Evolutionary conservation across 2,888 invertebrate genomes (phyloP).

Genomic region (Lamproptera curius): DNA sequence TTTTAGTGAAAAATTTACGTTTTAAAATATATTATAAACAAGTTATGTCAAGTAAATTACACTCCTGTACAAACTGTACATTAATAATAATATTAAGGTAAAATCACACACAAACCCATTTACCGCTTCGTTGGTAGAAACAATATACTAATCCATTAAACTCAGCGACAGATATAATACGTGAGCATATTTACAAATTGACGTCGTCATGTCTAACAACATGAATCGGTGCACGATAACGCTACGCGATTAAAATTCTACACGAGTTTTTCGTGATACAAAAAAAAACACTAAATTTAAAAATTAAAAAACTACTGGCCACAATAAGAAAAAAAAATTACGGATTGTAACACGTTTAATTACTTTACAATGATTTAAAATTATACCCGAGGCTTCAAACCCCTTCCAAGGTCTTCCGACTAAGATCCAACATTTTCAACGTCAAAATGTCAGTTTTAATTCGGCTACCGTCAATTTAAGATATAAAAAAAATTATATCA

Average conservation of each 20-base stretch:
- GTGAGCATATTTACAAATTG: constrained; percentile 16
- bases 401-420: not conserved
- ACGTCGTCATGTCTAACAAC: constrained; percentile 5
- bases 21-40: too few species aligned
- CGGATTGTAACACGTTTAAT: not conserved
- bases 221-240: constrained; percentile 11
- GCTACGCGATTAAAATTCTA: constrained; percentile 3
- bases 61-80: too few species aligned
- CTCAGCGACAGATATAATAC: constrained; percentile 6
- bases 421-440: not conserved
- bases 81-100: too few species aligned
- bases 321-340: not conserved
- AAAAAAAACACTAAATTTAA: constrained; percentile 1
- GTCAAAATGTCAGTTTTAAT: too few species aligned
- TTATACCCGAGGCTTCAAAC: too few species aligned
- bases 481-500: not conserved
- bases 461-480: too few species aligned
- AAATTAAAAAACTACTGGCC: constrained; percentile 1
- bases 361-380: too few species aligned
- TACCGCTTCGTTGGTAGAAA: constrained; percentile 5
- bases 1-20: too few species aligned
- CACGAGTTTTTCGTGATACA: constrained; percentile 1
- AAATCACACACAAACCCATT: too few species aligned
- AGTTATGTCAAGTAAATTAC: too few species aligned
- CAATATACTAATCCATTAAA: constrained; percentile 10